Evolutionary conservation across 2,797 vertebrate species (phyloP).

Genomic region (Macropus fuliginosus): DNA sequence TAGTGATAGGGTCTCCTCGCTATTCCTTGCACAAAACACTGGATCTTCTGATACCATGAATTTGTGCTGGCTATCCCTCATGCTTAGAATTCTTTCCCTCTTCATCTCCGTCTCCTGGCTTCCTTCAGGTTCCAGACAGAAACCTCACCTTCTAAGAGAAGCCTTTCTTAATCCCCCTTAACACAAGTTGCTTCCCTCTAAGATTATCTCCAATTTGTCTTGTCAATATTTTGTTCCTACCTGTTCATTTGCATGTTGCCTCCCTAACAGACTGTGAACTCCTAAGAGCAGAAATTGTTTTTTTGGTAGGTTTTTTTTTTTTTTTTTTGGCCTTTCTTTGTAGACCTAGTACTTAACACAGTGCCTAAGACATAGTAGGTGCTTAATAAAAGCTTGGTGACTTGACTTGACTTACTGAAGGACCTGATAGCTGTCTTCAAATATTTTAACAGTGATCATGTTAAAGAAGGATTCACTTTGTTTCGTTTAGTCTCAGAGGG

Average conservation of each 20-base stretch:
- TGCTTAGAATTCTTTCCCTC: neutral
- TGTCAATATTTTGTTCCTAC: neutral
- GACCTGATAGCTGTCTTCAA: neutral
- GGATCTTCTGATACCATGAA: neutral
- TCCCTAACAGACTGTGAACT: neutral
- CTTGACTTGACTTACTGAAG: neutral
- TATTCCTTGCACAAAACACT: neutral
- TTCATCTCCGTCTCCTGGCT: neutral
- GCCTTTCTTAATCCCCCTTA: neutral
- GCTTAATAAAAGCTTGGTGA: neutral
- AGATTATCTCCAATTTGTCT: neutral
- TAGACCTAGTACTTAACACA: neutral
- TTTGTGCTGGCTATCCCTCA: neutral
- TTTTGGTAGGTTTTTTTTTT: neutral
- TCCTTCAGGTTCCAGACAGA: neutral
- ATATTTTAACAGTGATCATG: neutral
- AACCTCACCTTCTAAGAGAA: neutral
- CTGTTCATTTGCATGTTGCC: neutral
- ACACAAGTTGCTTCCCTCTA: neutral
- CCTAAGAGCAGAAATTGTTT: neutral
- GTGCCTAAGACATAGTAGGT: neutral
- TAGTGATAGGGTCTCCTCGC: neutral
- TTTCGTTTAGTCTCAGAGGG: neutral
- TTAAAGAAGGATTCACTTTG: neutral
- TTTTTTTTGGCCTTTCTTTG: neutral